Evolutionary conservation across 2,113 vertebrate species (phyloP), one percentile per base, ranked within the genome.

Genomic region (Uropsilus gracilis): DNA sequence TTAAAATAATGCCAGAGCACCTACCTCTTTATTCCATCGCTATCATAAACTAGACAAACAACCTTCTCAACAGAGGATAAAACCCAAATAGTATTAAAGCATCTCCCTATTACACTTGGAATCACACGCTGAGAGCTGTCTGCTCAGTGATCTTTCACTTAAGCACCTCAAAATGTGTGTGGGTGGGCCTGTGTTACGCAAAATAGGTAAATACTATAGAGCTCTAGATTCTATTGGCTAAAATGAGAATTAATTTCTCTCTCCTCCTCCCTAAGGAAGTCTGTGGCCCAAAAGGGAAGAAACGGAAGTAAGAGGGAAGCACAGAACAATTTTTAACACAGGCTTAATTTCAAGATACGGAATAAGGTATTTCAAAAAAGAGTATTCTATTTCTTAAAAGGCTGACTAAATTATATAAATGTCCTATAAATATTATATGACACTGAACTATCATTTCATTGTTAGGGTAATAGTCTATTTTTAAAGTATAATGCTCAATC

Each of bases 241-340:
- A 28, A 64, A 48, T 83, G 85, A 96, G 76, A 98, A 87, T 82
- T 95, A 3, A 94, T 86, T 96, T 97, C 96, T 97, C 57, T 80
- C 97, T 94, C 55, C 3, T 83, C 18, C 95, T 97, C 92, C 87
- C 53, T 59, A 93, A 97, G 97, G 82, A 96, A 96, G 97, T 93
- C 94, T 92, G 93, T n/a, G 37, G 64, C 90, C 96, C 95, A 95
- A 98, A 98, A 98, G 98, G 96, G 97, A 98, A 88, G 97, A 98
- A 98, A 91, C 90, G 95, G 98, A 98, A 98, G 97, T 13, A 0
- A 97, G 97, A 95, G 91, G 95, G 94, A 97, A 95, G 92, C 34
- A 96, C 48, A 77, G 96, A 96, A 97, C 6, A 68, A 80, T 91
- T 96, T 96, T 93, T 96, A 96, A 96, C 89, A 96, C 73, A 93